A percentile compares a stretch with the other conserved stretches of the same genome.
Evolutionary conservation across 2,113 vertebrate species (phyloP).

Genomic region (Balaeniceps rex): DNA sequence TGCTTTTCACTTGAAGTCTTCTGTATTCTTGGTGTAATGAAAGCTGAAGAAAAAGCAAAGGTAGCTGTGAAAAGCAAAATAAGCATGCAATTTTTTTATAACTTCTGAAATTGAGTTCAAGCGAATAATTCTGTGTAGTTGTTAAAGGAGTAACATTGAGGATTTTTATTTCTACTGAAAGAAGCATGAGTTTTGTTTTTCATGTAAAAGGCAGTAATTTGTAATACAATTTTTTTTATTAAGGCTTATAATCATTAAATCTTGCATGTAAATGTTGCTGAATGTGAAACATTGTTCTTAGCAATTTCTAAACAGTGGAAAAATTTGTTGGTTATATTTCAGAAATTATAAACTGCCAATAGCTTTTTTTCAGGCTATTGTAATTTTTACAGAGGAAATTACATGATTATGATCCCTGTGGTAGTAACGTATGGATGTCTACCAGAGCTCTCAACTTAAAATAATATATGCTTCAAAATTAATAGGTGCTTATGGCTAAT

Average conservation of each 20-base stretch:
- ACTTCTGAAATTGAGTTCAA: not conserved
- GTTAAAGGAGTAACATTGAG: not conserved
- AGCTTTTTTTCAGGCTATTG: not conserved
- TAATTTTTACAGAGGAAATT: constrained; percentile 9
- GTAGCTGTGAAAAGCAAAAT: not conserved
- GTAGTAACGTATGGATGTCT: not conserved
- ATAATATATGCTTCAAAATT: not conserved
- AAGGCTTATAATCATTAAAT: not conserved
- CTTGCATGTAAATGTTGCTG: not conserved
- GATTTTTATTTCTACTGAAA: not conserved
- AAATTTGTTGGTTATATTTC: not conserved
- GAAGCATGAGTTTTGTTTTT: not conserved
- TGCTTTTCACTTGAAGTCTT: not conserved
- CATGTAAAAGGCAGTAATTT: not conserved
- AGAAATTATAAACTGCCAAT: constrained; percentile 3
- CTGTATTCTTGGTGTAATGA: not conserved
- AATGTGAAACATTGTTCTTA: not conserved
- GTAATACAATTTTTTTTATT: not conserved
- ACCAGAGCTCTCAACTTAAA: not conserved
- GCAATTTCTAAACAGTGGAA: constrained; percentile 1
- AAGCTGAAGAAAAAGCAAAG: not conserved
- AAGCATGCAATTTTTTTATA: not conserved
- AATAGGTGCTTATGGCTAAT: not conserved
- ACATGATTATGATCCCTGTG: not conserved
- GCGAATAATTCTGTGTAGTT: not conserved